These are phyloP conservation scores for Monochamus saltuarius DNA, from an alignment of 1,140 invertebrate species.

Conservation along the genomic window DNA sequence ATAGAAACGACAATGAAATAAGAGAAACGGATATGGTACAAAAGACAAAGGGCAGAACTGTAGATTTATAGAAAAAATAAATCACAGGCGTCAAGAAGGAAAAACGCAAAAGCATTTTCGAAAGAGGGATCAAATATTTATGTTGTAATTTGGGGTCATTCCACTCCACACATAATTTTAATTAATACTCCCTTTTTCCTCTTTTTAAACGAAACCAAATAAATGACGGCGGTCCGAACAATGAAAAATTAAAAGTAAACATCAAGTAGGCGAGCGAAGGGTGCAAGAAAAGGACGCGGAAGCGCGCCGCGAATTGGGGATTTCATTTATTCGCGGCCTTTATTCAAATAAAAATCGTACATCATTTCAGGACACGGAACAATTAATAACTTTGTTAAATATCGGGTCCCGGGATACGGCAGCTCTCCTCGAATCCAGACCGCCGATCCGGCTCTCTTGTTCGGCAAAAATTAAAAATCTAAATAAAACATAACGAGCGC, in stretches of 20 bases:
- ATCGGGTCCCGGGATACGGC: conserved; percentile 28
- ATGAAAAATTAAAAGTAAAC: conserved; percentile 50
- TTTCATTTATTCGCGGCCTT: conserved; percentile 35
- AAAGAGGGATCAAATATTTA: not conserved
- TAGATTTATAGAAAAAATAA: no score
- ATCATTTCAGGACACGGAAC: conserved; percentile 40
- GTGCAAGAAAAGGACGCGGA: conserved; percentile 19
- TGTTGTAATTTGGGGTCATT: conserved; percentile 31
- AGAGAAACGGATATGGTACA: no score
- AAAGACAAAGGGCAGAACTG: no score
- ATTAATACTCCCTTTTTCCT: conserved; percentile 44
- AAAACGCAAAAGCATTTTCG: no score
- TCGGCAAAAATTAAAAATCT: conserved; percentile 43
- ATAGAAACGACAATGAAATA: no score
- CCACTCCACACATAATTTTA: conserved; percentile 42
- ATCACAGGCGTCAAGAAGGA: no score
- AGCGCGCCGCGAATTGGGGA: conserved; percentile 25
- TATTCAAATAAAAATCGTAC: conserved; percentile 46
- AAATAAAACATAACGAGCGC: conserved; percentile 43
- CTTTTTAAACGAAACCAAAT: conserved; percentile 39
- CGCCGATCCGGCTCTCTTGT: conserved; percentile 31
- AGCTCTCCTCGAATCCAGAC: conserved; percentile 30
- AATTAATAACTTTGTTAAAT: conserved; percentile 46
- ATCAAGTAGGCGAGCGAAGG: conserved; percentile 17
- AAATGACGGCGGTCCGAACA: conserved; percentile 44